Conservation (phyloP, 2,113 vertebrate species). For the Aphelocoma coerulescens region DNA sequence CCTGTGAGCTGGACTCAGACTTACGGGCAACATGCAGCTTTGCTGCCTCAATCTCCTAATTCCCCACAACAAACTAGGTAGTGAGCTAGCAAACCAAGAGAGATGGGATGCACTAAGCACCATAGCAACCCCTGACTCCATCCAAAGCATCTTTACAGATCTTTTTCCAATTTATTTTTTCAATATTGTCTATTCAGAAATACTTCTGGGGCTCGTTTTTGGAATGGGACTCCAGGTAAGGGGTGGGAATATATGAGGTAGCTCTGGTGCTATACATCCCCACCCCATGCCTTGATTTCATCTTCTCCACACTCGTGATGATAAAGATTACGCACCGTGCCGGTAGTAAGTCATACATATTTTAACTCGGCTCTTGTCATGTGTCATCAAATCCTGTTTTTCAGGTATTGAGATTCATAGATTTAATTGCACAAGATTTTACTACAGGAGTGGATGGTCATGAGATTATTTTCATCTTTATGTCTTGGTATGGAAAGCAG, state of each 20-base stretch:
- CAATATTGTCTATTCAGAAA: neutral
- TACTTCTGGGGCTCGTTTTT: neutral
- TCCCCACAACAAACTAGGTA: accelerated
- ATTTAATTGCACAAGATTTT: conserved; percentile 41
- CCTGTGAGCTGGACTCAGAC: neutral
- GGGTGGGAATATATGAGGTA: neutral
- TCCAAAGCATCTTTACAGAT: neutral
- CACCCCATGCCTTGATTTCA: neutral
- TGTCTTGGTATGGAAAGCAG: neutral
- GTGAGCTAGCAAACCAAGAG: neutral
- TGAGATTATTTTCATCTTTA: conserved; percentile 24
- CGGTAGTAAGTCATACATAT: neutral
- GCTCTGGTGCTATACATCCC: neutral
- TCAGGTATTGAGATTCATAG: conserved; percentile 48
- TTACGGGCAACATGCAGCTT: neutral
- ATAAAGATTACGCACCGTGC: neutral
- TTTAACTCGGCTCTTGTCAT: conserved; percentile 4
- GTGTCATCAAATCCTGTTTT: conserved; percentile 59
- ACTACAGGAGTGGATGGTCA: conserved; percentile 35
- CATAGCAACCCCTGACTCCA: neutral
- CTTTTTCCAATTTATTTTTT: neutral
- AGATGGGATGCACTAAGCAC: neutral
- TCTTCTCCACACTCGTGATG: neutral
- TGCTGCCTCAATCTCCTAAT: neutral
- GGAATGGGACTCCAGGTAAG: neutral